Conservation (phyloP, 2,797 vertebrate species). For the Dipus sagitta region DNA sequence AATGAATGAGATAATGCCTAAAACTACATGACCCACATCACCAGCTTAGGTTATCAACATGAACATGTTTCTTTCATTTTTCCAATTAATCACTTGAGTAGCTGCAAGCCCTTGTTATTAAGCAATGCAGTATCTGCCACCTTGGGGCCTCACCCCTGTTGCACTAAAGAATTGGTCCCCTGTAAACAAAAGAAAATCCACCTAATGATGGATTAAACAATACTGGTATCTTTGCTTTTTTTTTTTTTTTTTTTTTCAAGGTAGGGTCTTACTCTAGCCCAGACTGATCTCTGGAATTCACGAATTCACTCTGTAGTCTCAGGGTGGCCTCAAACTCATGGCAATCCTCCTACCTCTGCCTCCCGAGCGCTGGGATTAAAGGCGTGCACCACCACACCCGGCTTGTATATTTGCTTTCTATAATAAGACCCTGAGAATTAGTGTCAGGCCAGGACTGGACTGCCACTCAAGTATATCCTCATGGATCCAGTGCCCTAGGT, state of each 20-base stretch:
- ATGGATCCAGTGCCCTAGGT: background rate
- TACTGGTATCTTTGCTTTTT: background rate
- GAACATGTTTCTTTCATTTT: constrained; percentile 36
- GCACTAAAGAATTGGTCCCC: background rate
- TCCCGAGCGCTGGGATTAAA: no score
- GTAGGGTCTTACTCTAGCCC: no score
- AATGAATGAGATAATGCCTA: constrained; percentile 48
- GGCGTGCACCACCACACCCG: no score
- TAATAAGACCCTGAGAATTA: constrained; percentile 11
- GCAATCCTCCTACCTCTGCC: no score
- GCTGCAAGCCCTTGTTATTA: constrained; percentile 23
- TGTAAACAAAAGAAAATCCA: constrained; percentile 8
- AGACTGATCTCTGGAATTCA: no score
- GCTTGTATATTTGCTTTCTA: background rate
- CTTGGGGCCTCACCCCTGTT: background rate
- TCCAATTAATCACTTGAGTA: constrained; percentile 54
- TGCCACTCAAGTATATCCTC: background rate
- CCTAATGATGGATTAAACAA: background rate
- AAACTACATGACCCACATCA: constrained; percentile 16
- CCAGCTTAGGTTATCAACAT: constrained; percentile 56
- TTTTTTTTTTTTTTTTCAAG: no score
- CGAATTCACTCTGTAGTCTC: no score
- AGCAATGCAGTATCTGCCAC: background rate
- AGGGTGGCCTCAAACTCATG: no score
- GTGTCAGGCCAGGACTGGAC: background rate